Conservation (phyloP, 2,888 invertebrate species). For the Melanargia galathea region DNA sequence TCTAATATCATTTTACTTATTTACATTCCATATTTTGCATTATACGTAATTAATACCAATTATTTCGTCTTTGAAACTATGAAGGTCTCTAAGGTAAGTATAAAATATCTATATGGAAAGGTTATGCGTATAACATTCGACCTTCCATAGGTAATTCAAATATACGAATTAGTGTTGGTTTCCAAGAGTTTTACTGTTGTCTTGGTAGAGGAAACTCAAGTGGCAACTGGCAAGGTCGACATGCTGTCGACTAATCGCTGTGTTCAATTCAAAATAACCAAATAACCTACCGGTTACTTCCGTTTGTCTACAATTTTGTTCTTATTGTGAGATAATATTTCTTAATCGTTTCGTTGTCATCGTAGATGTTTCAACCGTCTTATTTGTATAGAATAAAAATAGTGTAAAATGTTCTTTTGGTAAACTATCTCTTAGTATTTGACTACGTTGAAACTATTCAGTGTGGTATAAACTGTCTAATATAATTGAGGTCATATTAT, state of each 20-base stretch:
- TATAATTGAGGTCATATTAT: neutral
- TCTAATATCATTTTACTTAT: slow-evolving; percentile 15
- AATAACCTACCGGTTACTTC: slow-evolving; percentile 6
- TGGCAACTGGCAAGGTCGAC: slow-evolving; percentile 4
- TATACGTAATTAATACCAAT: neutral
- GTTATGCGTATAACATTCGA: neutral
- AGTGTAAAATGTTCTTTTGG: neutral
- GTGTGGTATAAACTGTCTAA: neutral
- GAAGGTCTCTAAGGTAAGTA: neutral
- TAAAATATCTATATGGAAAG: neutral
- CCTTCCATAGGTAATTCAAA: slow-evolving; percentile 15
- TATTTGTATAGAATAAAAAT: too few species aligned
- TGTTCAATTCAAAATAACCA: neutral
- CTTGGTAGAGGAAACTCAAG: too few species aligned
- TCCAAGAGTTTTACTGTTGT: slow-evolving; percentile 7
- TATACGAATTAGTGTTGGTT: neutral
- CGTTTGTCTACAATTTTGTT: slow-evolving; percentile 12
- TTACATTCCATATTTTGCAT: neutral
- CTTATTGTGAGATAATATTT: neutral
- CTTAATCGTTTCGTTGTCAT: neutral
- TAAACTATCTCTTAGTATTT: neutral
- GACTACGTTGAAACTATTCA: neutral
- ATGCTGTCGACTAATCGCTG: neutral
- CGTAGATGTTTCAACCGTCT: too few species aligned
- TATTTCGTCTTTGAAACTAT: neutral